Conservation (phyloP, 1,140 invertebrate species). For the Drosophila neocordata region DNA sequence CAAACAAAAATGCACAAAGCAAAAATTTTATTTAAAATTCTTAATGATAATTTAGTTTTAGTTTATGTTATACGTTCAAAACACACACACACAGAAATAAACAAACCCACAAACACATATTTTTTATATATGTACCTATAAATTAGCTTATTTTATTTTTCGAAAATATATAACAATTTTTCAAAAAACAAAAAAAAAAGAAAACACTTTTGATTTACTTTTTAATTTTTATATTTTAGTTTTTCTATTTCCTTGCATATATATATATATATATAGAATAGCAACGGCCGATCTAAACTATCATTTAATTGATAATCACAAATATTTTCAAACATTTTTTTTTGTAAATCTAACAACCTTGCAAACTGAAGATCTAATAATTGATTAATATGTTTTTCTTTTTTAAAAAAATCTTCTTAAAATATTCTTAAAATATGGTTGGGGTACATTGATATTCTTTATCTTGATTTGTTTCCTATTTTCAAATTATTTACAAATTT, state of each 20-base stretch:
- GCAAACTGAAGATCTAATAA: too few species aligned
- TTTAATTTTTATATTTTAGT: too few species aligned
- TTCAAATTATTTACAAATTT: background rate
- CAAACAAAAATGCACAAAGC: conserved; percentile 39
- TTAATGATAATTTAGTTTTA: conserved; percentile 43
- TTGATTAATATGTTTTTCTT: too few species aligned
- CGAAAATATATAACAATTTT: conserved; percentile 77
- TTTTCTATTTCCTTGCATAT: too few species aligned
- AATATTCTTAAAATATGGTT: too few species aligned
- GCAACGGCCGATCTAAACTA: too few species aligned
- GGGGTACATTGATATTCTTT: too few species aligned
- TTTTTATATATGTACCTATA: conserved; percentile 48
- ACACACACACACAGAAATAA: conserved; percentile 20
- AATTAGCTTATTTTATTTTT: conserved; percentile 71
- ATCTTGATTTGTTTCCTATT: background rate
- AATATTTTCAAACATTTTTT: too few species aligned
- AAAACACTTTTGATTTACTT: conserved; percentile 6
- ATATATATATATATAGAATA: too few species aligned
- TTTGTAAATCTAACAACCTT: too few species aligned
- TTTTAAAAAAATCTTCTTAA: too few species aligned
- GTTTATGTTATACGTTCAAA: conserved; percentile 47
- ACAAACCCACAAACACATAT: conserved; percentile 33
- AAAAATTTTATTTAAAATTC: conserved; percentile 53
- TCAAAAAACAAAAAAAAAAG: conserved; percentile 55
- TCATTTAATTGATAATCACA: too few species aligned